A percentile compares a stretch with the other conserved stretches of the same genome.
These are phyloP conservation scores for Bos taurus DNA, from an alignment of 2,113 vertebrate species.

Conservation along the genomic window ARS-UCD2.0 NC_037351.1:52453501-52454000, in stretches of 20 bases:
- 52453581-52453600: not conserved
- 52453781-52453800: not conserved
- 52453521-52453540: not conserved
- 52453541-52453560: not conserved
- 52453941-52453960: not conserved
- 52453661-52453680: not conserved
- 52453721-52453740: not conserved
- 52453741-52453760: not conserved
- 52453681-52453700: not conserved
- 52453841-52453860: not conserved
- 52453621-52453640: not conserved
- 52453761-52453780: not conserved
- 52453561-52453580: not conserved
- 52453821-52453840: not conserved
- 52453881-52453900: not conserved
- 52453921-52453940: not conserved
- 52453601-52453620: not conserved
- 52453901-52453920: not conserved
- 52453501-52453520: not conserved
- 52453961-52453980: not conserved
- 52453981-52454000: not conserved
- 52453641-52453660: not conserved
- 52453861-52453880: not conserved
- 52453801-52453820: not conserved
- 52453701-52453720: not conserved